Conservation (phyloP, 2,888 invertebrate genomes). For the Torymus aiolomorphi region DNA sequence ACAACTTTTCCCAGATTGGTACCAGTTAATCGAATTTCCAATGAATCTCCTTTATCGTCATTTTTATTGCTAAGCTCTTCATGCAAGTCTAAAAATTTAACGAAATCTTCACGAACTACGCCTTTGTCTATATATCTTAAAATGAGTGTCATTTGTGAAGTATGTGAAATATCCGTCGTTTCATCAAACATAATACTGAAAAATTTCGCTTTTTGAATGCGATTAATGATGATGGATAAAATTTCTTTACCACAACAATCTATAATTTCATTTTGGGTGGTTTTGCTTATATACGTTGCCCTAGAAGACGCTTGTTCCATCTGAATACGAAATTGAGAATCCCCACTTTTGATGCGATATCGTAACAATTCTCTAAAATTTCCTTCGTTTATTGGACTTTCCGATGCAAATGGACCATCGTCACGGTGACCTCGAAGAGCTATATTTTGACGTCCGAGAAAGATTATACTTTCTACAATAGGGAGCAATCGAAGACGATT, state of each 20-base stretch:
- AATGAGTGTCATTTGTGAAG: slow-evolving; percentile 49
- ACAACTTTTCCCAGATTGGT: slow-evolving; percentile 19
- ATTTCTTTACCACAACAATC: too few species aligned
- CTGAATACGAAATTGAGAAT: slow-evolving; percentile 30
- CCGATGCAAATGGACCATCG: not conserved
- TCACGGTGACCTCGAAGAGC: slow-evolving; percentile 59
- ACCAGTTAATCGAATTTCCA: slow-evolving; percentile 21
- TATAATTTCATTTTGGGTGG: too few species aligned
- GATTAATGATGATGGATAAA: too few species aligned
- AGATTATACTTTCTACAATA: slow-evolving; percentile 60
- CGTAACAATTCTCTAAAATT: slow-evolving; percentile 21
- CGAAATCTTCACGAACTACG: too few species aligned
- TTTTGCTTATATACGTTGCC: slow-evolving; percentile 55
- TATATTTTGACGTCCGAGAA: slow-evolving; percentile 63
- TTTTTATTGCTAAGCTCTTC: too few species aligned
- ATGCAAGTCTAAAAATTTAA: not conserved
- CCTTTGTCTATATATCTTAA: slow-evolving; percentile 22
- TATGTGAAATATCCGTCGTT: too few species aligned
- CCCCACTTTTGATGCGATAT: slow-evolving; percentile 27
- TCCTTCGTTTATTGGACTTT: not conserved
- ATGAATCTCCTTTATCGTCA: too few species aligned
- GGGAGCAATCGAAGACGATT: slow-evolving; percentile 54
- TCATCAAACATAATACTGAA: slow-evolving; percentile 59
- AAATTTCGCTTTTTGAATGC: not conserved
- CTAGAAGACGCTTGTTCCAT: slow-evolving; percentile 42